Percentiles rank a stretch among this genome's conserved stretches.
Conservation (phyloP, 2,113 vertebrate species). For the Microcebus ravelobensis region DNA sequence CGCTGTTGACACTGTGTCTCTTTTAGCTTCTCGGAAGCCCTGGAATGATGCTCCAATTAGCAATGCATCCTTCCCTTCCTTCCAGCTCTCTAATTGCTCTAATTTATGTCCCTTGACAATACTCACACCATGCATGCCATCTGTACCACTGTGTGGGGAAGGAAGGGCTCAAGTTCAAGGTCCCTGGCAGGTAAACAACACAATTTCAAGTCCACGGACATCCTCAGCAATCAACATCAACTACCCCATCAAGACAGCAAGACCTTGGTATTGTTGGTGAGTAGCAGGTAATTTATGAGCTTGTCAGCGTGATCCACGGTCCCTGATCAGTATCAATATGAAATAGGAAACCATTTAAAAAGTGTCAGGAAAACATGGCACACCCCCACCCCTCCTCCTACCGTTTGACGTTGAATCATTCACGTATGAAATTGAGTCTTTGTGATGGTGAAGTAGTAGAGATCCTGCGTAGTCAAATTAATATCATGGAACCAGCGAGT, state of each 20-base stretch:
- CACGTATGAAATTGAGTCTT: background rate
- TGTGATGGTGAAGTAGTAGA: background rate
- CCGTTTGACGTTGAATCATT: background rate
- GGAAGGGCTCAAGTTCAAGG: conserved; percentile 76
- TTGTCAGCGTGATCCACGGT: background rate
- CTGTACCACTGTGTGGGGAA: conserved; percentile 64
- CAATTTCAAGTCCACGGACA: conserved; percentile 70
- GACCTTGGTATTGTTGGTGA: conserved; percentile 54
- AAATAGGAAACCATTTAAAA: background rate
- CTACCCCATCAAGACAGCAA: conserved; percentile 68
- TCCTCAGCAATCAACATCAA: conserved; percentile 58
- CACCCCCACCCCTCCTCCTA: background rate
- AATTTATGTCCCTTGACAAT: conserved; percentile 83
- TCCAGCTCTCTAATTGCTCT: conserved; percentile 84
- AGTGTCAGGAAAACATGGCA: background rate
- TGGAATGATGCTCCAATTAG: conserved; percentile 89
- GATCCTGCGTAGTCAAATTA: background rate
- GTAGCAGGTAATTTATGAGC: conserved; percentile 39
- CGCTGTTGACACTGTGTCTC: conserved; percentile 85
- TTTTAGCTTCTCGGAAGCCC: conserved; percentile 82
- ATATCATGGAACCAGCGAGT: background rate
- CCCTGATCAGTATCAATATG: background rate
- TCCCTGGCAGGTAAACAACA: conserved; percentile 73
- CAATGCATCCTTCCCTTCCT: conserved; percentile 82
- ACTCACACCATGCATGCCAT: conserved; percentile 75